Base-by-base conservation (phyloP, 2,797 vertebrate genomes). In the Pseudomugil gertrudae region DNA sequence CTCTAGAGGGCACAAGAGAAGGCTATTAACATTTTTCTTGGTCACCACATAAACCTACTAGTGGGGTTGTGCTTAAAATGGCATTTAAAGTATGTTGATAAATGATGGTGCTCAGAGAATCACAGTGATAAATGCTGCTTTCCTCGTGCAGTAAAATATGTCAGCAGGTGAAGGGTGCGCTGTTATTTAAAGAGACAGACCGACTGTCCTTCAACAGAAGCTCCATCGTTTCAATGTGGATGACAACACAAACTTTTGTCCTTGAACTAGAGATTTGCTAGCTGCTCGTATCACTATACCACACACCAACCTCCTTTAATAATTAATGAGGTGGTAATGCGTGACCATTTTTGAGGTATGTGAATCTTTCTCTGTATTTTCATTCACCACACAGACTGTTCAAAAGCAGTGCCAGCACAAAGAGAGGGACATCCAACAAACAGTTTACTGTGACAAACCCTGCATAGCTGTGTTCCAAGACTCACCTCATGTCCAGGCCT, bases 1-100 rank as follows among this genome's bases (percentile, higher is more conserved):
- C 86, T 99, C 98, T 99, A 66, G 33, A 66, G 50, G 66, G 85
- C 66, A 93, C 52, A 89, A 56, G 69, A 60, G 66, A 86, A 60
- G 88, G 85, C 85, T 36, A 79, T 80, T 27, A 87, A 75, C 65
- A 69, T 72, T 60, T 78, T 69, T 82, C 66, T 47, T 17, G 29
- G 66, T 61, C 75, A 29, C 32, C 63, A 62, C 32, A 67, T 80
- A 35, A 56, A 54, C 53, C 35, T 27, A 29, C 15, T 3, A 4
- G n/a, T 43, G 51, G 63, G 63, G 47, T 35, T 71, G 61, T 26
- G 32, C 9, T 5, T 40, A 47, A 62, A 48, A 65, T 70, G 60
- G 84, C 80, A 80, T 86, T 84, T 69, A 62, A 78, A 24, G 48
- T 72, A 55, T 47, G 64, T 62, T 30, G 27, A 60, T 54, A 82